These are phyloP conservation scores for Lepus townsendii DNA, from an alignment of 2,797 vertebrate species.

Conservation along the genomic window DNA sequence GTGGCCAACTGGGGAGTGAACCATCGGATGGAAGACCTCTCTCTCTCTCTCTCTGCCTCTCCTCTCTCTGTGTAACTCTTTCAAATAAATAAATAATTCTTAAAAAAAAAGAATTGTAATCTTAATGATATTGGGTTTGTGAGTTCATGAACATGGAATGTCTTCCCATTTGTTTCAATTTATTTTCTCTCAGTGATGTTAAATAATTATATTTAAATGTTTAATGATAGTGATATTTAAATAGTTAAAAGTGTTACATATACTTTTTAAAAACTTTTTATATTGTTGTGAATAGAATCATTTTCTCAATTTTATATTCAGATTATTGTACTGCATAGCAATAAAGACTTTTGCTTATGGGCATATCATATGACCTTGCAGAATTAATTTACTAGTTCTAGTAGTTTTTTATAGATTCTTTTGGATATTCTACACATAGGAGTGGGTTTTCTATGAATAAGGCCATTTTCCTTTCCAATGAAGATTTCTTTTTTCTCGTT, in stretches of 20 bases:
- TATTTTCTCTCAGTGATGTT: slow-evolving; percentile 20
- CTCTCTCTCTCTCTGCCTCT: no score
- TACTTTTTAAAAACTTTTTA: slow-evolving; percentile 19
- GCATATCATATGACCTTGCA: neutral
- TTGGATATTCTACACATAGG: neutral
- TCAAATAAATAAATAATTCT: no score
- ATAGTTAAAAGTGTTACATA: no score
- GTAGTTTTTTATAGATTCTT: slow-evolving; percentile 10
- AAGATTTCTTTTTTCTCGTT: neutral
- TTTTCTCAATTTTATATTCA: slow-evolving; percentile 44
- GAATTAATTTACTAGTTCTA: neutral
- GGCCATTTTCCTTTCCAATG: neutral
- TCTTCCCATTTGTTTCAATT: neutral
- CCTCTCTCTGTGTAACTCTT: no score
- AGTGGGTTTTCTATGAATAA: neutral
- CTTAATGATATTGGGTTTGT: neutral
- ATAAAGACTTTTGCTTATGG: neutral
- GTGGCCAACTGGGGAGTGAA: no score
- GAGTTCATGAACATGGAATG: neutral
- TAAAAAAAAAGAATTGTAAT: slow-evolving; percentile 3
- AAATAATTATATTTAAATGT: neutral
- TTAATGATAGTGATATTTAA: no score
- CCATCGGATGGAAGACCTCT: no score
- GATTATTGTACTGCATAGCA: slow-evolving; percentile 1
- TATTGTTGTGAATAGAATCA: neutral